Evolutionary conservation across 2,113 vertebrate species (phyloP).

Genomic region (Entomyzon cyanotis): DNA sequence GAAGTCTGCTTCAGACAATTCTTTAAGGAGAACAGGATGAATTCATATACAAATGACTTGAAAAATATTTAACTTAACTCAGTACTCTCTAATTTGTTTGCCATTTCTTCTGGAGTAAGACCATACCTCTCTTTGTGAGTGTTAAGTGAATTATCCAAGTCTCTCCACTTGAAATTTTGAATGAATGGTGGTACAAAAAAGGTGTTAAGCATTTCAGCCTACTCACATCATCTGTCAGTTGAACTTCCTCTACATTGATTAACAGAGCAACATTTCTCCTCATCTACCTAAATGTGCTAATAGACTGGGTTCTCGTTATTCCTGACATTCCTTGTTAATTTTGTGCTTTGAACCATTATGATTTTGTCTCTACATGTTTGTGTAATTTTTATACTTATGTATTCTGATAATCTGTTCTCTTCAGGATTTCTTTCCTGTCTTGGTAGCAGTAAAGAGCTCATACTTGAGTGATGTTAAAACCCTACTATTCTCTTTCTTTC

Average conservation of each 20-base stretch:
- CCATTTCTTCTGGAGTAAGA: not conserved
- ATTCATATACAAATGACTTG: not conserved
- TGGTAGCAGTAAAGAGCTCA: not conserved
- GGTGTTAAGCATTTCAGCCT: slow-evolving; percentile 28
- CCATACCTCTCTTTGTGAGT: not conserved
- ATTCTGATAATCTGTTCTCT: not conserved
- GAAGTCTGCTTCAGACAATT: not conserved
- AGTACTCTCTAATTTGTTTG: not conserved
- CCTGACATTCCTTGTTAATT: not conserved
- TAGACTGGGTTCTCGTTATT: not conserved
- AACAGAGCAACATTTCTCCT: not conserved
- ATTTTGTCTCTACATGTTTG: not conserved
- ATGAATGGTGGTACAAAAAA: slow-evolving; percentile 19
- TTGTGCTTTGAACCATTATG: not conserved
- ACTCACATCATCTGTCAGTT: slow-evolving; percentile 30
- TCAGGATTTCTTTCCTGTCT: not conserved
- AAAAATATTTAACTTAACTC: not conserved
- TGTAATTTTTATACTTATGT: not conserved
- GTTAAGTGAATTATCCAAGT: not conserved
- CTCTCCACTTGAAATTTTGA: slow-evolving; percentile 17
- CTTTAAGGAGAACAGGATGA: not conserved
- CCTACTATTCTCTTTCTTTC: not conserved
- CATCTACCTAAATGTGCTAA: not conserved
- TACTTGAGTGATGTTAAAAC: not conserved
- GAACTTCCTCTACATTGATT: slow-evolving; percentile 13